Evolutionary conservation across 2,888 invertebrate species (phyloP), one percentile per base, ranked within the genome.

Genomic region (Cantharis lateralis): DNA sequence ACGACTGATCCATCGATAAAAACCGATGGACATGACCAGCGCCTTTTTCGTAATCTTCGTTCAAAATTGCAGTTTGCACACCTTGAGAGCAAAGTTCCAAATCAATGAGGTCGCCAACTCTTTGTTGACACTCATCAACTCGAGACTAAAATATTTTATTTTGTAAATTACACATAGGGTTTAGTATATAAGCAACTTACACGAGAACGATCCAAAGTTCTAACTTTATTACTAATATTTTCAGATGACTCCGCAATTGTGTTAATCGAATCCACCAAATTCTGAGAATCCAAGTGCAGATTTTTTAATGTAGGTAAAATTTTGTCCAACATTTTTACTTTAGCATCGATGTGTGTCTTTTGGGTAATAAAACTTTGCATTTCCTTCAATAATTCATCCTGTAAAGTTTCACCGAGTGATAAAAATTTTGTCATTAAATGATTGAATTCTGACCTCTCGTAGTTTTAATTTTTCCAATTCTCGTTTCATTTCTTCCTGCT

Each of bases 21-120:
- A 97, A 98, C 64, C 99, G 92, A 82, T 98, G 96, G 68, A 99
- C 95, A 86, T 98, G 98, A 0, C 94, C 96, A 11, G 99, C 98
- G 73, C 98, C 98, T 89, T 96, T 95, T 88, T 99, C 99, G 89
- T 96, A 99, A 87, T 99, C 98, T 88, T 98, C 98, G 82, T 96
- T 95, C 80, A 93, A 92, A 73, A 99, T 93, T 0, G 99, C 98
- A 70, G 95, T 93, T 81, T 97, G 95, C 0, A 99, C 99, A n/a
- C 98, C 99, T 87, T 98, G 96, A 70, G 98, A 97, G 87, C 99
- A 99, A 75, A 97, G 91, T 88, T 98, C 97, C 71, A 99, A 90
- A 87, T 99, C 98, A 77, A 98, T 93, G 62, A 99, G 91, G 87
- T 99, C 98, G 84, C 98, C 96, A 0, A 99, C 98, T 76, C 98